phyloP scores from a whole-genome alignment of 2,797 vertebrate genomes.

The Linurgus olivaceus region DNA sequence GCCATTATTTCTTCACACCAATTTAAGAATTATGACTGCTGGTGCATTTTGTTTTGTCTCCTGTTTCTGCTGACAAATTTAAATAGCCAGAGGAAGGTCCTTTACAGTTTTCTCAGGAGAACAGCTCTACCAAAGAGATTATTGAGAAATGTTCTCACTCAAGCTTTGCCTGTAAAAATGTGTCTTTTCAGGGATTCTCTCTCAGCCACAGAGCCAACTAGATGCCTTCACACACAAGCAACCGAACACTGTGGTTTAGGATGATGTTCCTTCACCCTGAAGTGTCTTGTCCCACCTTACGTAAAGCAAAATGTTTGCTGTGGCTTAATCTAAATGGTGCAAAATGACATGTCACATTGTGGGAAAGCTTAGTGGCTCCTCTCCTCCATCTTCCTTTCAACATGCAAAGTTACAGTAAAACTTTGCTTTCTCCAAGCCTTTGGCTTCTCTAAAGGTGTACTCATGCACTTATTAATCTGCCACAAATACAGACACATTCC shows the following conservation, averaged over 20 bases:
- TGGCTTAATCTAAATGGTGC: not conserved
- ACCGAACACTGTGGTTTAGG: not conserved
- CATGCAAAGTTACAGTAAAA: not conserved
- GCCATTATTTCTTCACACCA: constrained; percentile 40
- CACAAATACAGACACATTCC: not conserved
- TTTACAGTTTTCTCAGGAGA: constrained; percentile 37
- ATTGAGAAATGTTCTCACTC: constrained; percentile 42
- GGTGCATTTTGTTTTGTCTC: constrained; percentile 48
- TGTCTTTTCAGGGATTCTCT: not conserved
- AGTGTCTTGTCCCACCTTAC: not conserved
- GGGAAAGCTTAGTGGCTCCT: not conserved
- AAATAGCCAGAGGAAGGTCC: constrained; percentile 21
- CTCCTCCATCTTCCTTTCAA: not conserved
- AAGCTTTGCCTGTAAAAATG: not conserved
- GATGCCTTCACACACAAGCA: not conserved
- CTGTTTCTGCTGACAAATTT: constrained; percentile 7
- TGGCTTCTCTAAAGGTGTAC: not conserved
- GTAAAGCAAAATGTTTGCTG: not conserved
- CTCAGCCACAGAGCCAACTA: not conserved
- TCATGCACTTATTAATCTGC: not conserved
- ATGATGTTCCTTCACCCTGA: not conserved
- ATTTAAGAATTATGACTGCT: not conserved
- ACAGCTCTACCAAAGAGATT: not conserved
- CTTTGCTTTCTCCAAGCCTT: not conserved
- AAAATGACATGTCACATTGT: not conserved